A percentile compares a stretch with the other conserved stretches of the same genome.
Evolutionary conservation across 1,140 invertebrate species (phyloP).

Genomic region (Bombus picipes): DNA sequence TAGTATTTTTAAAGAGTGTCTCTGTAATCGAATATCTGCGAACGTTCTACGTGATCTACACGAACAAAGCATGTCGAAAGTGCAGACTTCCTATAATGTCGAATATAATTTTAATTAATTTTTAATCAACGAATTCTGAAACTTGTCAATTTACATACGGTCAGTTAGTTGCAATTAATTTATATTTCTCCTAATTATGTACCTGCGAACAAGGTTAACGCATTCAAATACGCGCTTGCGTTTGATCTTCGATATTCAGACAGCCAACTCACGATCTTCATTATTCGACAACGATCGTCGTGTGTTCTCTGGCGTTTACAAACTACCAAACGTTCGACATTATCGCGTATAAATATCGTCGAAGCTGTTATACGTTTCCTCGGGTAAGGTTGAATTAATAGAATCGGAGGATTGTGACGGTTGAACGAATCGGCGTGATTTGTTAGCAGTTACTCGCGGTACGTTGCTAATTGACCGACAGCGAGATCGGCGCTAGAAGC

Average conservation of each 20-base stretch:
- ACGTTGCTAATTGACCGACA: conserved; percentile 50
- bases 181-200: too few relatives aligned
- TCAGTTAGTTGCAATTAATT: too few relatives aligned
- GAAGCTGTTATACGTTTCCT: not conserved
- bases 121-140: too few relatives aligned
- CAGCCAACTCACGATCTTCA: conserved; percentile 6
- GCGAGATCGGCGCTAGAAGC: not conserved
- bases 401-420: conserved; percentile 21
- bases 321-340: conserved; percentile 1
- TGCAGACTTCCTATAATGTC: too few relatives aligned
- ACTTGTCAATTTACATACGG: too few relatives aligned
- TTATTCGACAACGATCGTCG: conserved; percentile 10
- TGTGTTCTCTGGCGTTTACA: conserved; percentile 24
- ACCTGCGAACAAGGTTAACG: too few relatives aligned
- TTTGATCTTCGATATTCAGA: too few relatives aligned
- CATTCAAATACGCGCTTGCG: too few relatives aligned
- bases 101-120: too few relatives aligned
- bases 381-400: conserved; percentile 49
- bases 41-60: too few relatives aligned
- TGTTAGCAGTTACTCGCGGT: conserved; percentile 39
- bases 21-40: too few relatives aligned
- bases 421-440: conserved; percentile 36
- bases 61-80: too few relatives aligned
- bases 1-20: not conserved
- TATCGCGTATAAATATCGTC: not conserved